phyloP scores from a whole-genome alignment of 2,888 invertebrate species.

The Electrophaes corylata region DNA sequence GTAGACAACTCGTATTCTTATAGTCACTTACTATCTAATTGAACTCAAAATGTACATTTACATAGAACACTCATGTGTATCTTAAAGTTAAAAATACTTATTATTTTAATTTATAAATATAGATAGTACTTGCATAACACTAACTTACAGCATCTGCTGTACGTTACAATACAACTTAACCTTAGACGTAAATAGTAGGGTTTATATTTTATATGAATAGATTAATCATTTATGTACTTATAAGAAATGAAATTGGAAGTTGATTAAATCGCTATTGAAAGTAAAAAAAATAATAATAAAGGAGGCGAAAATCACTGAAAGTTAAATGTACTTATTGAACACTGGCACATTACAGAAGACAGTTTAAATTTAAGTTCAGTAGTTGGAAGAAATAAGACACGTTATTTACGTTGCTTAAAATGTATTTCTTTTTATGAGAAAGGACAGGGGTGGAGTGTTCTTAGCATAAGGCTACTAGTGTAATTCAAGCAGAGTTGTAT shows the following conservation, averaged over 20 bases:
- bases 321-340: constrained; percentile 52
- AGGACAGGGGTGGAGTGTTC: no score
- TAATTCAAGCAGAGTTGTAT: not conserved
- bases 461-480: not conserved
- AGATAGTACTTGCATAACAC: constrained; percentile 71
- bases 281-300: constrained; percentile 33
- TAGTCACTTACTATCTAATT: constrained; percentile 65
- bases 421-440: no score
- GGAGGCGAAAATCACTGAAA: constrained; percentile 32
- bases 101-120: constrained; percentile 76
- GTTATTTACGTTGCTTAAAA: not conserved
- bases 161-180: constrained; percentile 68
- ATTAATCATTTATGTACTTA: constrained; percentile 58
- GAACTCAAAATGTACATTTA: constrained; percentile 80
- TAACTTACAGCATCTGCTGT: constrained; percentile 70
- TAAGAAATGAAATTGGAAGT: constrained; percentile 53
- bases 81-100: constrained; percentile 75
- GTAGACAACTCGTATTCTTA: constrained; percentile 44
- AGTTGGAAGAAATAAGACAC: constrained; percentile 9
- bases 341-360: constrained; percentile 65
- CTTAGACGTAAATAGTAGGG: constrained; percentile 74
- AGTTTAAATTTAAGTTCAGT: constrained; percentile 54
- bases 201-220: constrained; percentile 65
- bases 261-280: no score
- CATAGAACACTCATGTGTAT: constrained; percentile 75